Evolutionary conservation across 2,888 invertebrate genomes (phyloP).

Genomic region (Iphiclides podalirius): DNA sequence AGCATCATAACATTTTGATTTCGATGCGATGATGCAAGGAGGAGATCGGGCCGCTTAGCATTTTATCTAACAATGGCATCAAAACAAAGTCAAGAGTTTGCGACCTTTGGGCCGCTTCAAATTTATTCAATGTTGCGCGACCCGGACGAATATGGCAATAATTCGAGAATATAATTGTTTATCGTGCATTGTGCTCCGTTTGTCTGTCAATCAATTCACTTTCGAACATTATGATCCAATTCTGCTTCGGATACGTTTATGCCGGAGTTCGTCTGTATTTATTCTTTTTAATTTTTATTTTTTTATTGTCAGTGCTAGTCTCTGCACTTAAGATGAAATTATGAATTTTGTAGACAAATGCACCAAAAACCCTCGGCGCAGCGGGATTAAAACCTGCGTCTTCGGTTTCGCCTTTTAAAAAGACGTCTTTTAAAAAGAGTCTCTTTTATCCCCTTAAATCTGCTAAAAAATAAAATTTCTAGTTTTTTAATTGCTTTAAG

Average conservation of each 20-base stretch:
- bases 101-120: conserved; percentile 66
- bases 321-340: too few species aligned
- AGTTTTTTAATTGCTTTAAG: too few species aligned
- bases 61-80: conserved; percentile 70
- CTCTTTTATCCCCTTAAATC: too few species aligned
- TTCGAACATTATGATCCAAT: conserved; percentile 66
- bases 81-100: conserved; percentile 68
- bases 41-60: conserved; percentile 41
- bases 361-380: too few species aligned
- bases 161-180: conserved; percentile 64
- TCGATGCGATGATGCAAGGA: conserved; percentile 44
- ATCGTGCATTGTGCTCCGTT: conserved; percentile 60
- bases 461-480: too few species aligned
- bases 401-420: too few species aligned
- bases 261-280: conserved; percentile 37
- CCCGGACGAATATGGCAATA: conserved; percentile 58
- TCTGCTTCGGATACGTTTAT: conserved; percentile 42
- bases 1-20: conserved; percentile 13
- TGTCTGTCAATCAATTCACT: conserved; percentile 72
- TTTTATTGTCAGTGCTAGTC: too few species aligned
- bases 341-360: too few species aligned
- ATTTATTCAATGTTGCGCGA: conserved; percentile 60
- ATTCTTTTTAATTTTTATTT: too few species aligned
- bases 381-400: too few species aligned
- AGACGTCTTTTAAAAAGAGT: too few species aligned